Percentiles rank a stretch among this genome's conserved stretches.
Evolutionary conservation across 1,140 invertebrate genomes (phyloP).

Genomic region (Steinernema khuongi): DNA sequence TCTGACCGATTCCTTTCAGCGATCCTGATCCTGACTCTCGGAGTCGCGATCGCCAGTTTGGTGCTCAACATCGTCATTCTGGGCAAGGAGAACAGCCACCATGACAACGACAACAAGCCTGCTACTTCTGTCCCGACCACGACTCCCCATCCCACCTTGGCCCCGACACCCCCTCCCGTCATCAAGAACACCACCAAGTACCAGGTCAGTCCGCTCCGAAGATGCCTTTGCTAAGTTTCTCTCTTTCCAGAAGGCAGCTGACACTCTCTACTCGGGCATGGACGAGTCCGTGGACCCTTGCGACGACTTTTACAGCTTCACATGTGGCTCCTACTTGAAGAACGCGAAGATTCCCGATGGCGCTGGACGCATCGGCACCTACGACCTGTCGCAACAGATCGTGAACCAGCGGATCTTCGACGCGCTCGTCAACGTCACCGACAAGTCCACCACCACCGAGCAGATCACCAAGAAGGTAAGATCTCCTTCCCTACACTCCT

Average conservation of each 20-base stretch:
- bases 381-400: constrained; percentile 38
- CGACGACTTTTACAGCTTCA: constrained; percentile 65
- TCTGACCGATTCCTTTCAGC: constrained; percentile 24
- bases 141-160: neutral
- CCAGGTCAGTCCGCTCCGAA: neutral
- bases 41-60: constrained; percentile 37
- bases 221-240: neutral
- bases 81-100: neutral
- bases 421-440: constrained; percentile 22
- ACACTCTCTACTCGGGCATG: constrained; percentile 60
- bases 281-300: constrained; percentile 63
- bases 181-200: neutral
- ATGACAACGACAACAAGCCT: neutral
- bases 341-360: constrained; percentile 57
- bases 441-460: constrained; percentile 22
- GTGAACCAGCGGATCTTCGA: constrained; percentile 31
- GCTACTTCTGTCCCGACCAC: neutral
- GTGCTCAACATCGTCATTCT: constrained; percentile 42
- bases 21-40: constrained; percentile 23
- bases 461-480: constrained; percentile 31
- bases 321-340: constrained; percentile 64
- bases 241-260: constrained; percentile 35
- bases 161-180: neutral
- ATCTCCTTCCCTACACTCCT: neutral
- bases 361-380: constrained; percentile 36